Conservation (phyloP, 2,113 vertebrate species). For the Phrynosoma platyrhinos region DNA sequence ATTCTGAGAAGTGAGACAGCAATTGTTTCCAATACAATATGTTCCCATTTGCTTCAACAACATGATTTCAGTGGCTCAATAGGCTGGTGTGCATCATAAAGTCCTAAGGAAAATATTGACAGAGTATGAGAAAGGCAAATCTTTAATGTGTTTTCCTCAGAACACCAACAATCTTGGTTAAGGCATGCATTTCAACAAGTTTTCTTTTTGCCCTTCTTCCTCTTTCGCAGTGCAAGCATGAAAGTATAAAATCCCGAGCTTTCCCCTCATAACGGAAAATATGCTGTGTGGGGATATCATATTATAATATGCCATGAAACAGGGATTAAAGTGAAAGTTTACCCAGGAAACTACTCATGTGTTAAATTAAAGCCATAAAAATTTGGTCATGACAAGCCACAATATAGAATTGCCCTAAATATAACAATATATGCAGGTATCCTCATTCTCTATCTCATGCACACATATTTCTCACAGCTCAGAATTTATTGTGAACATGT, state of each 20-base stretch:
- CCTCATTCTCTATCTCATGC: neutral
- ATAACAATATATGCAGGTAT: neutral
- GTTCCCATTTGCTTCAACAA: too few species aligned
- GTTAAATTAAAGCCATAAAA: conserved; percentile 72
- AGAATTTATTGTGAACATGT: neutral
- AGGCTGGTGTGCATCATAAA: too few species aligned
- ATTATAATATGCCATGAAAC: conserved; percentile 63
- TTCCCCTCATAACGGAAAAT: conserved; percentile 57
- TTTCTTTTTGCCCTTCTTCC: neutral
- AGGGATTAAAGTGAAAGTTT: conserved; percentile 66
- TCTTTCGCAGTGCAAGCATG: conserved; percentile 44
- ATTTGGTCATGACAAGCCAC: conserved; percentile 64
- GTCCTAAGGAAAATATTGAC: conserved; percentile 12
- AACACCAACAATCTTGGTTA: conserved; percentile 9
- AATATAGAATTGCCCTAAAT: conserved; percentile 56
- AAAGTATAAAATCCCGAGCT: conserved; percentile 58
- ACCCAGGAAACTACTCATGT: conserved; percentile 72
- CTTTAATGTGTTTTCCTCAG: neutral
- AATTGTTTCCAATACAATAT: too few species aligned
- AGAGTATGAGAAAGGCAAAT: conserved; percentile 25
- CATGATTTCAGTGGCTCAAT: too few species aligned
- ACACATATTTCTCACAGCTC: too few species aligned
- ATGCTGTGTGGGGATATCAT: conserved; percentile 54
- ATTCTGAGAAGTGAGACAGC: neutral
- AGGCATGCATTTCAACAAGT: conserved; percentile 42